Conservation (phyloP, 2,888 invertebrate genomes). For the Metacarcinus magister region DNA sequence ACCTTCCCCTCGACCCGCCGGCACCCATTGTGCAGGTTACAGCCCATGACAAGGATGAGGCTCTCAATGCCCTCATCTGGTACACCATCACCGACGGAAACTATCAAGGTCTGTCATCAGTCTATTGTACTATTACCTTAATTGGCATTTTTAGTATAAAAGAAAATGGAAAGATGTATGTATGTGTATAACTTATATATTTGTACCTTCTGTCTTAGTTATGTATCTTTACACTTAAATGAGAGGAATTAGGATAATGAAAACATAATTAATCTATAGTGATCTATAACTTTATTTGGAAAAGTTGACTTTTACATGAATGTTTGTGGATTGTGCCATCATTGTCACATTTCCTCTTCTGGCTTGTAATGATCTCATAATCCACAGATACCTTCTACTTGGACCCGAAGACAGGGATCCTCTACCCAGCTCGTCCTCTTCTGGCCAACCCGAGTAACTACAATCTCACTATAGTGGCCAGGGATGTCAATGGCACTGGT, state of each 20-base stretch:
- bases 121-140: neutral
- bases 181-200: no score
- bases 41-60: slow-evolving; percentile 92
- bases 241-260: neutral
- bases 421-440: slow-evolving; percentile 91
- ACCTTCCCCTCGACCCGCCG: slow-evolving; percentile 90
- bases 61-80: slow-evolving; percentile 90
- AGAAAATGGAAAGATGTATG: neutral
- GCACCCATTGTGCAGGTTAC: slow-evolving; percentile 90
- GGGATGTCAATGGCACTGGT: slow-evolving; percentile 90
- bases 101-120: slow-evolving; percentile 86
- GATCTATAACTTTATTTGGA: neutral
- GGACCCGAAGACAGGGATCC: slow-evolving; percentile 91
- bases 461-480: slow-evolving; percentile 89
- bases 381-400: slow-evolving; percentile 90
- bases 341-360: neutral
- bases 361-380: neutral
- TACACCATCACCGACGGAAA: slow-evolving; percentile 90
- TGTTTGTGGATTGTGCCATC: neutral
- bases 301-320: neutral
- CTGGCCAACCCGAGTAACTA: slow-evolving; percentile 87
- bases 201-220: neutral
- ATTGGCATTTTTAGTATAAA: neutral
- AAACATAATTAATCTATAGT: neutral
- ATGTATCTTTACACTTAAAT: neutral